Evolutionary conservation across 1,140 invertebrate genomes (phyloP).

Genomic region (Papilio machaon): DNA sequence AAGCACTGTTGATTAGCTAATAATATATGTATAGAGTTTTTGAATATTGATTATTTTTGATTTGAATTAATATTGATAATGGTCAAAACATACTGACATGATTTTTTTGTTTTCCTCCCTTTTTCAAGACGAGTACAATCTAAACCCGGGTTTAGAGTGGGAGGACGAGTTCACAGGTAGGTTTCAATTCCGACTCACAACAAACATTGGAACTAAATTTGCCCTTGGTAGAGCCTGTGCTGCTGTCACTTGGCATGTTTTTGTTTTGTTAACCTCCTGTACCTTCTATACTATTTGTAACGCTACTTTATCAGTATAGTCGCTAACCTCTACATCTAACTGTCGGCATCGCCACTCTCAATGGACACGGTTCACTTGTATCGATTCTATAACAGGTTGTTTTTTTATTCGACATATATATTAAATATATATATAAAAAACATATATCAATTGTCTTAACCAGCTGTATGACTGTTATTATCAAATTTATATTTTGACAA

Average conservation of each 20-base stretch:
- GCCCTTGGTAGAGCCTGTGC: conserved; percentile 79
- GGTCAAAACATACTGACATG: conserved; percentile 83
- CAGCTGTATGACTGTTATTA: neutral
- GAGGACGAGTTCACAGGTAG: conserved; percentile 99
- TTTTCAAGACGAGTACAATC: conserved; percentile 98
- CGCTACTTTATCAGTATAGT: conserved; percentile 72
- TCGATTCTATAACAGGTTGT: conserved; percentile 21
- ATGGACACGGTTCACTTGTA: conserved; percentile 24
- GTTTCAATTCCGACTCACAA: conserved; percentile 84
- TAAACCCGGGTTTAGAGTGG: conserved; percentile 99
- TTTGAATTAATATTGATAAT: conserved; percentile 61
- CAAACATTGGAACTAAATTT: conserved; percentile 72
- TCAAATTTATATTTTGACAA: conserved; percentile 41
- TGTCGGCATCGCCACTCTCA: conserved; percentile 63
- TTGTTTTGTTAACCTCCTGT: conserved; percentile 66
- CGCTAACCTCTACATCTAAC: conserved; percentile 74
- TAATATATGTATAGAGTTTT: conserved; percentile 75
- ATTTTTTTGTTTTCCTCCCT: conserved; percentile 88
- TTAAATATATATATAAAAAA: neutral
- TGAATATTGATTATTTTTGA: conserved; percentile 49
- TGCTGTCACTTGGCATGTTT: conserved; percentile 76
- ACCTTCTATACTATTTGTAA: conserved; percentile 65
- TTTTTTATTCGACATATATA: conserved; percentile 14
- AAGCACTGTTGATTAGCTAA: conserved; percentile 71
- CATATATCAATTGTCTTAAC: neutral